Evolutionary conservation across 2,113 vertebrate species (phyloP).

Genomic region (Dromiciops gliroides): DNA sequence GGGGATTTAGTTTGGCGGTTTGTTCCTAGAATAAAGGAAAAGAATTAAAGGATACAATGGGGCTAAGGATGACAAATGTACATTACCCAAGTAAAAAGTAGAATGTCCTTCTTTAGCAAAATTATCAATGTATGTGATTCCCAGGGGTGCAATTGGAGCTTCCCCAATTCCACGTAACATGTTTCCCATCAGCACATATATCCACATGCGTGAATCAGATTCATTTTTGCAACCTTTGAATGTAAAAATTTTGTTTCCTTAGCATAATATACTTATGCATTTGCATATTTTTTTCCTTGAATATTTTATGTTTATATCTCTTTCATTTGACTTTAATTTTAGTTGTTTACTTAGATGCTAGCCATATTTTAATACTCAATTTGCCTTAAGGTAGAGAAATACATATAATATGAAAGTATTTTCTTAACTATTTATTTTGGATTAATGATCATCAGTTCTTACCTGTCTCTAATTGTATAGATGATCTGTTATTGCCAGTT

Average conservation of each 20-base stretch:
- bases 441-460: slow-evolving; percentile 38
- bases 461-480: slow-evolving; percentile 69
- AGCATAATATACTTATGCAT: background rate
- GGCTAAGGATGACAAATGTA: background rate
- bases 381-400: background rate
- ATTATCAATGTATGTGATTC: slow-evolving; percentile 95
- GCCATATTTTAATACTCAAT: background rate
- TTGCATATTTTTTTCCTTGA: background rate
- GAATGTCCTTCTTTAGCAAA: slow-evolving; percentile 91
- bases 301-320: background rate
- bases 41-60: background rate
- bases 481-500: slow-evolving; percentile 31
- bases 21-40: background rate
- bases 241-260: slow-evolving; percentile 10
- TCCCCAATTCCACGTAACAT: slow-evolving; percentile 94
- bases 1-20: background rate
- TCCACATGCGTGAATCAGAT: slow-evolving; percentile 88
- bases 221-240: slow-evolving; percentile 86
- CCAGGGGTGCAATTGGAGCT: slow-evolving; percentile 90
- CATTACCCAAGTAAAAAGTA: slow-evolving; percentile 91
- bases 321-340: background rate
- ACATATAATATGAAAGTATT: background rate
- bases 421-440: background rate
- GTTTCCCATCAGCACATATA: slow-evolving; percentile 93
- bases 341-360: background rate